Evolutionary conservation across 2,113 vertebrate species (phyloP), one percentile per base, ranked within the genome.

Genomic region (Thunnus thynnus): DNA sequence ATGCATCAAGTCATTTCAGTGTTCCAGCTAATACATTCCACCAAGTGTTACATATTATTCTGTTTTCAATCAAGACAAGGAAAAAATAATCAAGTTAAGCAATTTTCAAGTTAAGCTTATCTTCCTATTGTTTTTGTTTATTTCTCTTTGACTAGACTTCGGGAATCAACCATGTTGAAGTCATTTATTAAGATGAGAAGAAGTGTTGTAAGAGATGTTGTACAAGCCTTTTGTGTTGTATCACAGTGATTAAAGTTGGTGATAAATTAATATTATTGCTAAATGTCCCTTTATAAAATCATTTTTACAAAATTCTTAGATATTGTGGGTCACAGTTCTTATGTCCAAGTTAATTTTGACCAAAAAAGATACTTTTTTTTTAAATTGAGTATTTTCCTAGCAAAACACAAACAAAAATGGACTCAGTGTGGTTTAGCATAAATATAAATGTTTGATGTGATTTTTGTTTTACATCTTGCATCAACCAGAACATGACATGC

Each of bases 401-500:
- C 27, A 30, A 30, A 30, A 30, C 2, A 30, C 27, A 30, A 30
- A 30, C 27, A 30, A 30, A 3, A 30, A 30, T 30, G 27, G 3
- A 30, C 27, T 30, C 27, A 30, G 27, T 41, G 6, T 41, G 36
- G 36, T 41, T 41, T 8, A 41, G 36, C 36, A 41, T 7, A 9
- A 41, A 6, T 8, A 9, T 41, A 41, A 30, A 30, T 30, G 27
- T 30, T 30, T 30, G 27, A 14, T 51, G 11, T 58, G 32, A 8
- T 14, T 44, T 60, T 32, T 47, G 7, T 25, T 67, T 25, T 3
- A 66, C 25, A 76, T 56, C 20, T 63, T 58, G 25, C 64, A 25
- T 69, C 56, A 25, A 44, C 30, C 47, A 22, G n/a, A 66, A 72
- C 48, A 65, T 78, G 22, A 60, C 20, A 46, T 69, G 22, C 1